Evolutionary conservation across 2,888 invertebrate species (phyloP), one percentile per base, ranked within the genome.

Genomic region (Cephus nigrinus): DNA sequence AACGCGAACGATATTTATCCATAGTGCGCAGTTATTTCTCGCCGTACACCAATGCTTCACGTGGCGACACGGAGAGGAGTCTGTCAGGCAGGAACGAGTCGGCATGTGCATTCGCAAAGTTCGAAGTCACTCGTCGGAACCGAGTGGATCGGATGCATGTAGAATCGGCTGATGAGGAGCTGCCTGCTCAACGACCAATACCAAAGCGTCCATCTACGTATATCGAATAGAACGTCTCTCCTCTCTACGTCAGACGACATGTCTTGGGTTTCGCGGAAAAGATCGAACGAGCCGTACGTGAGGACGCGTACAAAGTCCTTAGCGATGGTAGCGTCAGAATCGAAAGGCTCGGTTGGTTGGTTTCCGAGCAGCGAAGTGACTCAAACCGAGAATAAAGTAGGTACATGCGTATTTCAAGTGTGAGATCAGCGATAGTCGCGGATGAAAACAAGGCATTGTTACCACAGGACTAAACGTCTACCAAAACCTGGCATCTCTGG

Each of bases 231-330:
- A 84, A 81, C 82, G 82, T 79, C 80, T 82, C 82, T 75, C 77
- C 81, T 85, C 82, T 84, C 84, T 84, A 82, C 82, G 86, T 86
- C 85, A 85, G 84, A 81, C 86, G 84, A 84, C 86, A 84, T 83
- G 86, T 82, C 86, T 85, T 82, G 80, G 84, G 85, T 84, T 90
- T 90, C 90, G 90, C 87, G 86, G 90, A 90, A 90, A 88, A 85
- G 88, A 87, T 86, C 87, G 88, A 88, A 85, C 86, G 85, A 88
- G 85, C 78, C 78, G 86, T 87, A 90, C 90, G 89, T 90, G 89
- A 87, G 87, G 87, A 88, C 87, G 87, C 86, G 86, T 86, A 86
- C 84, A 83, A 88, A 88, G 84, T 85, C 79, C 77, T 68, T 76
- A 77, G 55, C 4, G 75, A 74, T 33, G 35, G 35, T 12, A 33